Evolutionary conservation across 35 echinoderm and acorn worm genomes (phyloP), one percentile per base, ranked within the genome.

Genomic region (Eucidaris tribuloides): DNA sequence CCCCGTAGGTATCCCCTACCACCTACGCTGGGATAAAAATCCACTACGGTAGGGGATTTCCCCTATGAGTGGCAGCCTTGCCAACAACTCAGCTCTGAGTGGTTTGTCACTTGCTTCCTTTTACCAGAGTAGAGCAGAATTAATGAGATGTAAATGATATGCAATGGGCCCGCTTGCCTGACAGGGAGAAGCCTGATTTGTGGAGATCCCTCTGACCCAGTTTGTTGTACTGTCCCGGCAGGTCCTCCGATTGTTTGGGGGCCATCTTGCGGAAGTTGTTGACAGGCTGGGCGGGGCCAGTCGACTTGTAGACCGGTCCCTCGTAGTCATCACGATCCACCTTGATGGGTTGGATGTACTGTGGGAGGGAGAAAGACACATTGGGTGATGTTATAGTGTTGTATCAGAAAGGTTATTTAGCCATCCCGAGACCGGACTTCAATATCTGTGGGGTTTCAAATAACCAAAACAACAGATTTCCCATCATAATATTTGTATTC

Each of bases 151-250:
- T 0, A 4, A 1, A 36, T 27, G 11, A 22, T 13, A 65, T 40
- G 46, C 50, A 19, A 45, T 20, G 19, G 25, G 31, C 40, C 22
- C 38, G 48, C 80, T 65, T 79, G 88, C 96, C 96, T 62, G 96
- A 99, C 30, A 99, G 82, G 50, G 85, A 89, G 79, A 99, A 99
- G 37, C 82, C 86, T n/a, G 96, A 99, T 27, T 70, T 68, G 48
- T 99, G 96, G n/a, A 99, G 87, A 65, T 99, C 91, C 25, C 96
- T 85, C 39, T 82, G 62, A 9, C 93, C 89, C 6, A 33, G 77
- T 42, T 93, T 89, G 27, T 82, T 85, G 61, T 65, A 17, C 58
- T 79, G 50, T 38, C 14, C 37, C 28, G 18, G 20, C 24, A 89
- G 24, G 49, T 56, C 56, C 13, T 80, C 34, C 22, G 81, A 32